Evolutionary conservation across 2,888 invertebrate species (phyloP), one percentile per base, ranked within the genome.

Genomic region (Oscheius myriophilus): DNA sequence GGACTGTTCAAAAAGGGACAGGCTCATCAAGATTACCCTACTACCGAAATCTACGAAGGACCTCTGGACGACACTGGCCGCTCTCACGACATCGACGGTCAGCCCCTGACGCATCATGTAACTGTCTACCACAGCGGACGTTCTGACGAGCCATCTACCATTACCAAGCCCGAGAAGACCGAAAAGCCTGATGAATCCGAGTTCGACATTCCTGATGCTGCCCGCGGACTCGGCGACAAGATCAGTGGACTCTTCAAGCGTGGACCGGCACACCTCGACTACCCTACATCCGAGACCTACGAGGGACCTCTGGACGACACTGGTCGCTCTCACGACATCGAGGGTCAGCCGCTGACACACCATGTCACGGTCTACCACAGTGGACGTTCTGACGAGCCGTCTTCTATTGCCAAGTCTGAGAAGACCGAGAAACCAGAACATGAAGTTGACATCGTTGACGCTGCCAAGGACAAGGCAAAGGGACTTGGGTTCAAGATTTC

Each of bases 21-120:
- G 23, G 70, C 79, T 52, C 73, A 78, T 45, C 73, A 68, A 18
- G 80, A 79, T 63, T 81, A 81, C 58, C 79, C 80, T 14, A 49
- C 61, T 58, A 21, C 23, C 54, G 54, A 49, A 26, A 23, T 39
- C 51, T 76, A 65, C 63, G 71, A 64, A 25, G 75, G 75, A 21
- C 71, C 75, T 9, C n/a, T 75, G 33, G 68, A 65, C 14, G 46
- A 25, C 53, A 69, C 69, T n/a, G 41, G 33, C 9, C 43, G 65
- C 33, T 26, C 41, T 26, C 14, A n/a, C 49, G 65, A 69, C n/a
- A 51, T 75, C n/a, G 71, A 75, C 12, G 73, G 61, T 9, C 23
- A 63, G 9, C 73, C 75, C 14, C 49, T 73, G 9, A 46, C 58
- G 26, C 53, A 62, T 43, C 75, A 79, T 51, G 74, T 74, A 18